Evolutionary conservation across 2,797 vertebrate genomes (phyloP).

Genomic region (Artibeus lituratus): DNA sequence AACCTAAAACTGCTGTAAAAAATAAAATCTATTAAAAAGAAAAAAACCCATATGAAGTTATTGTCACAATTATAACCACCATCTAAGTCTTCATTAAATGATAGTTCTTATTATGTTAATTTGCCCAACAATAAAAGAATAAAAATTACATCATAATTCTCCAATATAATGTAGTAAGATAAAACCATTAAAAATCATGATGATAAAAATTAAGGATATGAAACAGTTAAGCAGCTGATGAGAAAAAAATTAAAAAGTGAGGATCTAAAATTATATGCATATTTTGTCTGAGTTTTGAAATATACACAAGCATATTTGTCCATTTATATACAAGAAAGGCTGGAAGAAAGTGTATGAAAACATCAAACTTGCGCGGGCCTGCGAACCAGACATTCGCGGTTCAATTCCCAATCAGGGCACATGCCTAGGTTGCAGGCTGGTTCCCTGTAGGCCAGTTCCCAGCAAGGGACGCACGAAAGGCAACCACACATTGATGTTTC

Average conservation of each 20-base stretch:
- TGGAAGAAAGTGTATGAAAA: not conserved
- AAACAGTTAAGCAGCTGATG: not conserved
- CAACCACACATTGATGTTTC: too few species aligned
- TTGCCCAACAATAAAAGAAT: not conserved
- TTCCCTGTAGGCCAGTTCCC: too few species aligned
- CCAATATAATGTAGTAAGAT: not conserved
- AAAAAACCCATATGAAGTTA: not conserved
- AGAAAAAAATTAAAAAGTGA: not conserved
- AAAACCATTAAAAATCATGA: not conserved
- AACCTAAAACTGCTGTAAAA: not conserved
- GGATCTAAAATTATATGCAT: not conserved
- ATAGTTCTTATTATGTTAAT: not conserved
- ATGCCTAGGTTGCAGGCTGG: too few species aligned
- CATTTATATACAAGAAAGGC: not conserved
- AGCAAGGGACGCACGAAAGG: too few species aligned
- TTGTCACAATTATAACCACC: not conserved
- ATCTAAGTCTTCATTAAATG: not conserved
- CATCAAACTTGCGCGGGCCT: not conserved
- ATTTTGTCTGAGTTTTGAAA: not conserved
- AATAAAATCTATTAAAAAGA: not conserved
- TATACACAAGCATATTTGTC: not conserved
- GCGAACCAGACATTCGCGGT: too few species aligned
- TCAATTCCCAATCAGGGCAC: too few species aligned
- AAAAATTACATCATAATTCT: not conserved
- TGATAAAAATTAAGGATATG: not conserved